Percentiles rank a stretch among this genome's conserved stretches.
Conservation (phyloP, 2,888 invertebrate species). For the Drosophila mulleri region DNA sequence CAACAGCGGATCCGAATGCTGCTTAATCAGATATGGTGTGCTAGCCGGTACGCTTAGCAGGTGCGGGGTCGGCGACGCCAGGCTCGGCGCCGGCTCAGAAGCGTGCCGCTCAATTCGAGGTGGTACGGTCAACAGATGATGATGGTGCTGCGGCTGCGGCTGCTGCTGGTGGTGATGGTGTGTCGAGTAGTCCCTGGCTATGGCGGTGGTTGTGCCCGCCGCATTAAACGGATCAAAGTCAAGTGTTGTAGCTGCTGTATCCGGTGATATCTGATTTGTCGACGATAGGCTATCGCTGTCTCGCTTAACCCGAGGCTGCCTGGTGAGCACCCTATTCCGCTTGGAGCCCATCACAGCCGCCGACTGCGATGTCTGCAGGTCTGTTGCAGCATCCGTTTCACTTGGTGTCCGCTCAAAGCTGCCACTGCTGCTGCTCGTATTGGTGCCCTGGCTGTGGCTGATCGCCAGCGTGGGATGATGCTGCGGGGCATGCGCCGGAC, state of each 20-base stretch:
- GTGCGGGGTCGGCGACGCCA: slow-evolving; percentile 86
- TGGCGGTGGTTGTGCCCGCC: slow-evolving; percentile 63
- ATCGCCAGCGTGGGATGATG: slow-evolving; percentile 57
- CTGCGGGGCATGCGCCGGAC: slow-evolving; percentile 56
- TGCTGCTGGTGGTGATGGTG: slow-evolving; percentile 55
- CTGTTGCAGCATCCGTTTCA: slow-evolving; percentile 45
- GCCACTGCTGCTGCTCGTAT: slow-evolving; percentile 53
- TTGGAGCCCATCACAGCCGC: slow-evolving; percentile 86
- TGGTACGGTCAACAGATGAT: slow-evolving; percentile 85
- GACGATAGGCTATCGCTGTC: slow-evolving; percentile 86
- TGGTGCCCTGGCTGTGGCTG: slow-evolving; percentile 65
- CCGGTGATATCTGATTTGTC: slow-evolving; percentile 83
- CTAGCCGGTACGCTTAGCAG: slow-evolving; percentile 87
- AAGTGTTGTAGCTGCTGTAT: slow-evolving; percentile 71
- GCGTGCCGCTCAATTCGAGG: slow-evolving; percentile 87
- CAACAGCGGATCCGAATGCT: slow-evolving; percentile 88
- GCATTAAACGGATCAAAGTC: slow-evolving; percentile 82
- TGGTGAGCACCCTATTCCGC: slow-evolving; percentile 88
- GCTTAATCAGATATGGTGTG: slow-evolving; percentile 87
- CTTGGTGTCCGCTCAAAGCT: slow-evolving; percentile 61
- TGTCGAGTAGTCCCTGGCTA: slow-evolving; percentile 69
- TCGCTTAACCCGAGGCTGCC: slow-evolving; percentile 89
- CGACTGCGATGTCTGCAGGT: slow-evolving; percentile 49
- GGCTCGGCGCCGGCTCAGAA: slow-evolving; percentile 87
- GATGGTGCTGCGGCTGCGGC: slow-evolving; percentile 57